A percentile compares a stretch with the other conserved stretches of the same genome.
phyloP scores from a whole-genome alignment of 2,888 invertebrate genomes.

The Drosophila greeni region DNA sequence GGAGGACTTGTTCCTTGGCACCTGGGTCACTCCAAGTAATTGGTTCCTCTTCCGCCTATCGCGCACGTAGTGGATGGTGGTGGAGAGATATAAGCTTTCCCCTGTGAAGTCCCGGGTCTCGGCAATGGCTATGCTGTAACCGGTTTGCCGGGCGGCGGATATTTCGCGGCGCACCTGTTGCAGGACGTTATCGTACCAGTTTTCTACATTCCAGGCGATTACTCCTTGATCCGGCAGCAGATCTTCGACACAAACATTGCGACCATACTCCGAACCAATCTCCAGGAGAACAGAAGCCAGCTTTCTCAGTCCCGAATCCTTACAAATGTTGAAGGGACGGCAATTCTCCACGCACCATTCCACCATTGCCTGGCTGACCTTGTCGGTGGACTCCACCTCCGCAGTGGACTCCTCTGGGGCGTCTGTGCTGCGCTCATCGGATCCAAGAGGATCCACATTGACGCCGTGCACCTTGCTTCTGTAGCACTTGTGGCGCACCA shows the following conservation, averaged over 20 bases:
- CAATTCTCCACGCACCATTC: conserved; percentile 16
- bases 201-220: conserved; percentile 3
- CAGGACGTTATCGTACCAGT: conserved; percentile 5
- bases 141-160: conserved; percentile 2
- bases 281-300: conserved; percentile 1
- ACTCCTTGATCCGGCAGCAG: conserved; percentile 9
- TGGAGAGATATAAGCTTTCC: conserved; percentile 9
- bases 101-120: not conserved
- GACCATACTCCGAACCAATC: conserved; percentile 6
- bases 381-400: conserved; percentile 8
- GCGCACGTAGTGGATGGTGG: conserved; percentile 8
- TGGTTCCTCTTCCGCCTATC: conserved; percentile 10
- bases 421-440: not conserved
- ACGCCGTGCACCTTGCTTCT: not conserved
- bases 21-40: conserved; percentile 4
- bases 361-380: conserved; percentile 12
- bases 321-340: conserved; percentile 6
- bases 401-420: not conserved
- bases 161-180: conserved; percentile 1
- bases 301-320: conserved; percentile 5
- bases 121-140: conserved; percentile 11
- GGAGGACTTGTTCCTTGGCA: not conserved
- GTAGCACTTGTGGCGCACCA: conserved; percentile 18
- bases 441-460: conserved; percentile 5
- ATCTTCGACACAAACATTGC: conserved; percentile 3